A percentile compares a stretch with the other conserved stretches of the same genome.
Evolutionary conservation across 2,797 vertebrate species (phyloP).

Genomic region (Ctenochaetus hawaiiensis): DNA sequence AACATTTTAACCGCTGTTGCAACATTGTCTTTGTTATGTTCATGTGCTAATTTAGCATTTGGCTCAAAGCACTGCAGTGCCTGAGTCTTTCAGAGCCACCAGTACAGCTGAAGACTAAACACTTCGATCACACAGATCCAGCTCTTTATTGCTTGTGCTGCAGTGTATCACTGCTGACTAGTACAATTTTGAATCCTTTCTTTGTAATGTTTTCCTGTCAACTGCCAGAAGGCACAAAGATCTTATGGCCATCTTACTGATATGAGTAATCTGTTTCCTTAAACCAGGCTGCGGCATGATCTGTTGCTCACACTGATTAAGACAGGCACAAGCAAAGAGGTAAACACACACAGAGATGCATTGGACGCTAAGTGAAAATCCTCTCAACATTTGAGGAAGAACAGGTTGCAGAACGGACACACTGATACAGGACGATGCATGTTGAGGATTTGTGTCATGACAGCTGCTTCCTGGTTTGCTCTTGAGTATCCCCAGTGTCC

Average conservation of each 20-base stretch:
- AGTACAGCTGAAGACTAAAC: not conserved
- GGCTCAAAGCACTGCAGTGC: slow-evolving; percentile 22
- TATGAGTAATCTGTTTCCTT: not conserved
- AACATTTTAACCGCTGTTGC: not conserved
- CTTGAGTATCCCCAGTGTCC: not conserved
- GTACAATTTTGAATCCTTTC: slow-evolving; percentile 7
- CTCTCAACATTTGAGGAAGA: slow-evolving; percentile 3
- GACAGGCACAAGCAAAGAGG: not conserved
- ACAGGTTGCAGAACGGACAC: slow-evolving; percentile 10
- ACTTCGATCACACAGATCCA: not conserved
- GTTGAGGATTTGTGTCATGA: slow-evolving; percentile 24
- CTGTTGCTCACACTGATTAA: slow-evolving; percentile 13
- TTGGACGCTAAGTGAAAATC: not conserved
- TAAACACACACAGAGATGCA: not conserved
- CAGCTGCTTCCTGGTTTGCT: slow-evolving; percentile 32
- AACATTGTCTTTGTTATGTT: not conserved
- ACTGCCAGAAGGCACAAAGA: slow-evolving; percentile 27
- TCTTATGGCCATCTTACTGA: slow-evolving; percentile 12
- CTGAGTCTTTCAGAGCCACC: not conserved
- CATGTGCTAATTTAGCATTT: slow-evolving; percentile 15
- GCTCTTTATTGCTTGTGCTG: slow-evolving; percentile 23
- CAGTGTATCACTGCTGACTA: slow-evolving; percentile 22
- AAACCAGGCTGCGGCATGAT: slow-evolving; percentile 12
- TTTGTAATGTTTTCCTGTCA: slow-evolving; percentile 7
- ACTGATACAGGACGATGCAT: slow-evolving; percentile 32